phyloP scores from a whole-genome alignment of 2,113 vertebrate genomes.

The Trinectes maculatus region DNA sequence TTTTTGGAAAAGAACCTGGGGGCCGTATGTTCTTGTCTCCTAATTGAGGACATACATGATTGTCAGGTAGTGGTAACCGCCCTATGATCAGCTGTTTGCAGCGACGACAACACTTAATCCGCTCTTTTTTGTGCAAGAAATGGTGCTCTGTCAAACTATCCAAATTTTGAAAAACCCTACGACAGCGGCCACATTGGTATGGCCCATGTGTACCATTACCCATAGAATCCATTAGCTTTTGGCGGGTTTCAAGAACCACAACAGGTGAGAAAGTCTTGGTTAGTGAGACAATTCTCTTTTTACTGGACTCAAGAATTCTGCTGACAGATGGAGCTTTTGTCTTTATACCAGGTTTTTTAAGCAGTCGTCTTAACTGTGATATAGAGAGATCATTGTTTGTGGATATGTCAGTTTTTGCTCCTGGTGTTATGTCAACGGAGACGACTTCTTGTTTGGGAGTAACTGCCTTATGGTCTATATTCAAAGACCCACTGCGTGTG shows the following conservation, averaged over 20 bases:
- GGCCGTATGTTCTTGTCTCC: conserved; percentile 23
- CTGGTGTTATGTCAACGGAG: conserved; percentile 63
- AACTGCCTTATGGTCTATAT: conserved; percentile 21
- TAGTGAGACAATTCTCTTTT: conserved; percentile 70
- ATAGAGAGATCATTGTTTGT: conserved; percentile 52
- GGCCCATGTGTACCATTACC: conserved; percentile 61
- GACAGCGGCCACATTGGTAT: conserved; percentile 81
- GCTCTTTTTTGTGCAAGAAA: conserved; percentile 81
- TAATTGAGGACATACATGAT: conserved; percentile 71
- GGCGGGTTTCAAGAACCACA: conserved; percentile 82
- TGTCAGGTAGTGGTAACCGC: conserved; percentile 69
- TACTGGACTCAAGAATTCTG: conserved; percentile 68
- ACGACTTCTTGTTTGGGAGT: conserved; percentile 69
- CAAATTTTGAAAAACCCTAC: conserved; percentile 74
- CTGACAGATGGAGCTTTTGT: conserved; percentile 68
- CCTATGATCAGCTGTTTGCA: conserved; percentile 81
- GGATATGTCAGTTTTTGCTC: conserved; percentile 3
- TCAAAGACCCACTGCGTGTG: conserved; percentile 20
- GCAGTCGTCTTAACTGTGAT: conserved; percentile 65
- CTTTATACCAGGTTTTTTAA: conserved; percentile 61
- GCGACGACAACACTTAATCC: conserved; percentile 78
- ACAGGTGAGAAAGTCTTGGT: conserved; percentile 82
- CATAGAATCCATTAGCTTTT: conserved; percentile 72
- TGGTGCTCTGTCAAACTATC: conserved; percentile 81
- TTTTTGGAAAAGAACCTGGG: conserved; percentile 39